A percentile compares a stretch with the other conserved stretches of the same genome.
Conservation (phyloP, 1,140 invertebrate species). For the Eueides isabella region DNA sequence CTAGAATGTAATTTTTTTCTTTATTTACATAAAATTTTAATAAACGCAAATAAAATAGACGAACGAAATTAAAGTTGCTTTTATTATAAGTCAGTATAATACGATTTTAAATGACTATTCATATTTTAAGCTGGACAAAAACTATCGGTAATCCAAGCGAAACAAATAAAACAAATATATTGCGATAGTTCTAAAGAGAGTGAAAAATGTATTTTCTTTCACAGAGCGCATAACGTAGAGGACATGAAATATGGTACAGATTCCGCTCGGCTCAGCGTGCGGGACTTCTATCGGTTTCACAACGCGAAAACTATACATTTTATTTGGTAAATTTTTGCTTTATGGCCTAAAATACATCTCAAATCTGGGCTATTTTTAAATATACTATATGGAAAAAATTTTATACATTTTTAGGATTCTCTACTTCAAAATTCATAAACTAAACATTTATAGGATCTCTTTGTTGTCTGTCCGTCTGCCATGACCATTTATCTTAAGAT, state of each 20-base stretch:
- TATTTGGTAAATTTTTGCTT: constrained; percentile 19
- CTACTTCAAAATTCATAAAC: not conserved
- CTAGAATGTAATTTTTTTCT: not conserved
- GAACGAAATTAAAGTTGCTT: not conserved
- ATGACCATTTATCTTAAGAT: too few relatives aligned
- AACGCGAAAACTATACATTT: constrained; percentile 51
- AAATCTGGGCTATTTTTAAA: not conserved
- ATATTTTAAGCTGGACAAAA: constrained; percentile 31
- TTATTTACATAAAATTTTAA: constrained; percentile 5
- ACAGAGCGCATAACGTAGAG: constrained; percentile 76
- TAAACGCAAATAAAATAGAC: not conserved
- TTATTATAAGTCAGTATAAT: not conserved
- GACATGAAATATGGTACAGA: constrained; percentile 79
- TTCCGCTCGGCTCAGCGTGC: constrained; percentile 73
- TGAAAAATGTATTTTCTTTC: constrained; percentile 80
- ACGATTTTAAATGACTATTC: constrained; percentile 21
- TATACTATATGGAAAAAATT: not conserved
- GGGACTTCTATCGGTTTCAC: constrained; percentile 68
- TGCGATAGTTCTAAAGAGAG: constrained; percentile 71
- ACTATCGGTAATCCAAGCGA: constrained; percentile 39
- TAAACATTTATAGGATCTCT: too few relatives aligned
- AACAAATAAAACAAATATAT: constrained; percentile 67
- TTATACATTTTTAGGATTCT: not conserved
- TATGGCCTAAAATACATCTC: not conserved
- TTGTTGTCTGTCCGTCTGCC: too few relatives aligned